phyloP scores from a whole-genome alignment of 2,797 vertebrate genomes.

The Tiaroga cobitis region DNA sequence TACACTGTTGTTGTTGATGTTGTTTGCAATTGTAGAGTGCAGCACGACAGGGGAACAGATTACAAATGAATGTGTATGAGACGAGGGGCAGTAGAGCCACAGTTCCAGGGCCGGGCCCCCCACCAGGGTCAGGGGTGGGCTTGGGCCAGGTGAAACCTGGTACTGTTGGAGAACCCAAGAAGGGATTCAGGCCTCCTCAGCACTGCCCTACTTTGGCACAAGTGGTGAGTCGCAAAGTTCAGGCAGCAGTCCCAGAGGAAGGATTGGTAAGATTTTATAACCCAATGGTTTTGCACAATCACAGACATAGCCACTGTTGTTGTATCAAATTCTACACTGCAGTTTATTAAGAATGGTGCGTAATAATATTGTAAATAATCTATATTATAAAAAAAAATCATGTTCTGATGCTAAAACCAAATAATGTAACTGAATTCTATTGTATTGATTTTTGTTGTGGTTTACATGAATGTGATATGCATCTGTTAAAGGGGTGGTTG shows the following conservation, averaged over 20 bases:
- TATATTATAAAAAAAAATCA: neutral
- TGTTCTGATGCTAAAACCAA: neutral
- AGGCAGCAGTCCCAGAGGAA: constrained; percentile 76
- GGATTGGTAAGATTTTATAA: constrained; percentile 77
- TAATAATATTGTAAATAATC: neutral
- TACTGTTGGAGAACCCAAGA: constrained; percentile 65
- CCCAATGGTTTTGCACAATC: constrained; percentile 29
- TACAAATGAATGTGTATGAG: constrained; percentile 91
- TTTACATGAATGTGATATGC: neutral
- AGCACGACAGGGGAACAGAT: constrained; percentile 85
- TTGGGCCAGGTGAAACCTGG: constrained; percentile 65
- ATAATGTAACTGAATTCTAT: neutral
- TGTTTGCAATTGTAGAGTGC: constrained; percentile 80
- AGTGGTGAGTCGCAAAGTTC: constrained; percentile 80
- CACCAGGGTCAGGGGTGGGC: constrained; percentile 56
- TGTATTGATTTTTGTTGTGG: neutral
- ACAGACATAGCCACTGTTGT: constrained; percentile 17
- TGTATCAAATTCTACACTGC: constrained; percentile 2
- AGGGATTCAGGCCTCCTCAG: constrained; percentile 83
- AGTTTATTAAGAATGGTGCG: neutral
- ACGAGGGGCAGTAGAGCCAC: constrained; percentile 68
- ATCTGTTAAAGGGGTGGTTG: too few relatives aligned
- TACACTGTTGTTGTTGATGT: neutral
- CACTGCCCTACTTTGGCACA: constrained; percentile 78
- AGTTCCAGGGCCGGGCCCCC: constrained; percentile 62